Evolutionary conservation across 2,888 invertebrate species (phyloP), one percentile per base, ranked within the genome.

Genomic region (Salticus scenicus): DNA sequence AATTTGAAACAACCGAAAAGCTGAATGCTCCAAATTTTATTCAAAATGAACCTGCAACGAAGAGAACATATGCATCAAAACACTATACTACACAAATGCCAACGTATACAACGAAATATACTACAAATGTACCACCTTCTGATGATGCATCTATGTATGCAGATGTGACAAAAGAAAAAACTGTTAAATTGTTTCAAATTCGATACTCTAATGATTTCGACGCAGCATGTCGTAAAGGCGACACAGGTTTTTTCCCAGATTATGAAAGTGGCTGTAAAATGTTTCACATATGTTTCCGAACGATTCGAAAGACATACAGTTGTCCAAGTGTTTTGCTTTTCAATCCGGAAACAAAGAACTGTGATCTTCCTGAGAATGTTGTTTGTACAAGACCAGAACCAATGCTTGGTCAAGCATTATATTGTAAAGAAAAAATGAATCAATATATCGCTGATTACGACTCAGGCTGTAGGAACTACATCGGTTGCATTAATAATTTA

Each of bases 231-330:
- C 51, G 69, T 1, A 74, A 76, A 10, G 81, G 82, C 7, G 88
- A 86, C 10, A 88, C 85, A 28, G 88, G 88, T 0, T 88, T 89
- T 42, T 88, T 88, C 63, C 88, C 88, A 12, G 89, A 89, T 51
- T 85, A 87, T 20, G 79, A 71, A 28, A 86, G 83, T 64, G 87
- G 87, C 2, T 89, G 89, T 41, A 80, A 83, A 27, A 70, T 76
- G 57, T 89, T 89, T 31, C 88, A 89, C 33, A 87, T 88, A 24
- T 89, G 89, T 41, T 87, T 87, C 66, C 66, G 72, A 8, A 72
- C 82, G 0, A 81, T 87, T 5, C 78, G 75, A 12, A 88, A 88
- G 57, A 75, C 87, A 4, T 88, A 88, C 78, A 87, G 75, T 33
- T 89, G 89, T 14, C 88, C 88, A 0, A 87, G 83, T 24, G 73